These are phyloP conservation scores for Nasonia oneida DNA, from an alignment of 2,888 invertebrate species.

Conservation along the genomic window DNA sequence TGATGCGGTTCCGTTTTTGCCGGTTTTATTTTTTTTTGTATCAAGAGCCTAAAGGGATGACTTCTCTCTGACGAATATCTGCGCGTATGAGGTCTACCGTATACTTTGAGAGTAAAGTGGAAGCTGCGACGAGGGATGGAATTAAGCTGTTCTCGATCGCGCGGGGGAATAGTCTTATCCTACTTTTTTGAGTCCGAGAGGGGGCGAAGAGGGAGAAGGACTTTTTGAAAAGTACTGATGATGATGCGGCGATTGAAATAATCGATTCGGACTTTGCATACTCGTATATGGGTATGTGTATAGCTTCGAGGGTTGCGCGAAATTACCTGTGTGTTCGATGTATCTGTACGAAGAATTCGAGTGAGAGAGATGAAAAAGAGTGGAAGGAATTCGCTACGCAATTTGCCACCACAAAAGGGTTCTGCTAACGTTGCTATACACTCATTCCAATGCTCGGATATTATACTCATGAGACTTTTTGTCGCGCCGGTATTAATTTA, in stretches of 20 bases:
- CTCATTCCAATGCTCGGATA: background rate
- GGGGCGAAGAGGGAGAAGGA: background rate
- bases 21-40: background rate
- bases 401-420: background rate
- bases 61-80: background rate
- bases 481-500: constrained; percentile 35
- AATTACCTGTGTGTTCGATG: background rate
- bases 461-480: background rate
- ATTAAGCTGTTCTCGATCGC: background rate
- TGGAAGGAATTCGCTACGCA: background rate
- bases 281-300: background rate
- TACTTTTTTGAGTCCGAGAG: background rate
- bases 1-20: background rate
- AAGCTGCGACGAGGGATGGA: background rate
- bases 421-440: background rate
- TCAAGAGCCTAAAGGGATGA: background rate
- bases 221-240: background rate
- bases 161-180: background rate
- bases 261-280: constrained; percentile 49
- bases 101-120: constrained; percentile 39
- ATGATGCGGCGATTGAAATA: constrained; percentile 1
- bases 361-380: background rate
- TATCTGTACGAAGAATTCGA: background rate
- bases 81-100: background rate
- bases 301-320: background rate